Conservation (phyloP, 2,797 vertebrate species). For the Aselliscus stoliczkanus region DNA sequence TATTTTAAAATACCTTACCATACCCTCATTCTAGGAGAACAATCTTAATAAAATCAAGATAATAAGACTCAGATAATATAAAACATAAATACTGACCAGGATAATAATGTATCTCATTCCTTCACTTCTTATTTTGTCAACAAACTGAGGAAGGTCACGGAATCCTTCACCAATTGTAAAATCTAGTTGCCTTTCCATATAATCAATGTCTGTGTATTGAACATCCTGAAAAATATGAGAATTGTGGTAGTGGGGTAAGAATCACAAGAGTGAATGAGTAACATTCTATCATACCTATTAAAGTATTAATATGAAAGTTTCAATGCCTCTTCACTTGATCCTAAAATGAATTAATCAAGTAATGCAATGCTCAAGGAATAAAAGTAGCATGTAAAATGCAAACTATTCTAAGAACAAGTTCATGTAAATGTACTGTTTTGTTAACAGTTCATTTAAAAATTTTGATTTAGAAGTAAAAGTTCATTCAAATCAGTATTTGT, state of each 20-base stretch:
- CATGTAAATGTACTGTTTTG: background rate
- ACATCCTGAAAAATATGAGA: constrained; percentile 86
- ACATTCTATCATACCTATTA: background rate
- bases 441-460: background rate
- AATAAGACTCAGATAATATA: background rate
- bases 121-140: constrained; percentile 85
- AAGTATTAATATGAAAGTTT: background rate
- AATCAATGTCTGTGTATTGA: constrained; percentile 94
- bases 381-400: background rate
- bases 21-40: background rate
- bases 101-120: constrained; percentile 95
- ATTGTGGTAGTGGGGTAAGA: background rate
- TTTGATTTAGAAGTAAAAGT: background rate
- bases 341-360: background rate
- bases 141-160: constrained; percentile 82
- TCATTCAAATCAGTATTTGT: background rate
- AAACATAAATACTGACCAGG: constrained; percentile 84
- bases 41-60: background rate
- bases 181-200: constrained; percentile 93
- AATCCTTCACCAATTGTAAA: constrained; percentile 87
- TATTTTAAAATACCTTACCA: background rate
- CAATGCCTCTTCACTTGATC: background rate
- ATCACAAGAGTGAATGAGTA: background rate
- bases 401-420: background rate
- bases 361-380: background rate